Evolutionary conservation across 2,888 invertebrate species (phyloP).

Genomic region (Lissocephala sabroskyi): DNA sequence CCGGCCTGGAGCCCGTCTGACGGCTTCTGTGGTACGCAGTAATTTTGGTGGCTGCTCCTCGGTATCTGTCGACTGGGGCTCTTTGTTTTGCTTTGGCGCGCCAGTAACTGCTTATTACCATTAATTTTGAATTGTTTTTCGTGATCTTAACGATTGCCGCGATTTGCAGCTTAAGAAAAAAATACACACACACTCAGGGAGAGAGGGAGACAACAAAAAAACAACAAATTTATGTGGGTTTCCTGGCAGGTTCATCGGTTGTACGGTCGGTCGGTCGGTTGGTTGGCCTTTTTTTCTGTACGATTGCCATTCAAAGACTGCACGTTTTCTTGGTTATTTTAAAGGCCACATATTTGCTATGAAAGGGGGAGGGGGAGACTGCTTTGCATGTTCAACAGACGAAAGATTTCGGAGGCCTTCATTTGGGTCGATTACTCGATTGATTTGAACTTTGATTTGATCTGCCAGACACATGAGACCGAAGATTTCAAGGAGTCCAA

Average conservation of each 20-base stretch:
- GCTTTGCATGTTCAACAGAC: no score
- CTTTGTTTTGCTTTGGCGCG: constrained; percentile 48
- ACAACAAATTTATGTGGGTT: constrained; percentile 2
- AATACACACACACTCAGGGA: constrained; percentile 21
- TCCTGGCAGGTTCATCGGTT: no score
- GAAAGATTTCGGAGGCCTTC: no score
- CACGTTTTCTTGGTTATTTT: constrained; percentile 15
- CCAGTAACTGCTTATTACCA: constrained; percentile 72
- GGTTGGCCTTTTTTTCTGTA: neutral
- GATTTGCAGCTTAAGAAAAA: constrained; percentile 62
- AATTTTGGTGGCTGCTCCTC: constrained; percentile 57
- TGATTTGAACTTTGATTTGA: no score
- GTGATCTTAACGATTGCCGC: constrained; percentile 72
- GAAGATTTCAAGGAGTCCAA: no score
- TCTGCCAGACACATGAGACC: no score
- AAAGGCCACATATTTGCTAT: neutral
- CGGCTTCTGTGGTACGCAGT: constrained; percentile 73
- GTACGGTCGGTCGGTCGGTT: neutral
- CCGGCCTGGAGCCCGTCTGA: constrained; percentile 41
- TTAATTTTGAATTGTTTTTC: constrained; percentile 72
- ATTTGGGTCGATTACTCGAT: no score
- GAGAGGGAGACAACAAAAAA: constrained; percentile 19
- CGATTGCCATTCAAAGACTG: constrained; percentile 1
- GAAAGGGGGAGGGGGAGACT: no score
- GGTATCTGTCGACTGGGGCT: constrained; percentile 15